Base-by-base conservation (phyloP, 2,113 vertebrate species). In the Engraulis encrasicolus region DNA sequence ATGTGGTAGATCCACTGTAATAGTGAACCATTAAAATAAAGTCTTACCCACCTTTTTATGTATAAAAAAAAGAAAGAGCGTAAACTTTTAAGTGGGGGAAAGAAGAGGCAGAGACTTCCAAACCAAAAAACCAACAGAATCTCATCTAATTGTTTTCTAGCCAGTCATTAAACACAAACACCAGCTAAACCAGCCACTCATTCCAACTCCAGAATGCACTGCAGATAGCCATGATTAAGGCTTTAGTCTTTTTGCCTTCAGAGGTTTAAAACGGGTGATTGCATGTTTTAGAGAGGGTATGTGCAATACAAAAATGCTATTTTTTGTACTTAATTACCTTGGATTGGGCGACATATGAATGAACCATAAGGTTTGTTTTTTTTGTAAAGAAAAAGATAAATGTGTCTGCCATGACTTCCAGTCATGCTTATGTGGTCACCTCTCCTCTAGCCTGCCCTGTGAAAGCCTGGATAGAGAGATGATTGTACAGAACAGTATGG, bases 231-330 rank as follows among this genome's bases (percentile, higher is more conserved):
- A 74, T 12, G 27, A n/a, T n/a, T n/a, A n/a, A 74, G 27, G 66
- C 66, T 17, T 9, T n/a, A n/a, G n/a, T n/a, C n/a, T 4, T 52
- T 37, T 83, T 14, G 7, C 15, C 40, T 37, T 36, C 48, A 79
- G 0, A 78, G 86, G 31, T 84, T n/a, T 17, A 88, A 79, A 86
- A 82, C 23, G 71, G 85, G 81, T 81, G 84, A 83, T 78, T 89
- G 88, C 87, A 87, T 81, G 85, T 79, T 86, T 52, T 81, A 36
- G 78, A 84, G 80, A 82, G 79, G 81, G 61, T 71, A 31, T 90
- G 77, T 89, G 77, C 77, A 82, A 84, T 85, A 81, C 37, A 34
- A 82, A 79, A 74, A 50, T 38, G 77, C 78, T 82, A 20, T 78
- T 45, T 54, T 37, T n/a, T n/a, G n/a, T n/a, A n/a, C n/a, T n/a